Percentiles rank a stretch among this genome's conserved stretches.
Evolutionary conservation across 2,888 invertebrate genomes (phyloP).

Genomic region (Ashinkailepas kermadecensis): DNA sequence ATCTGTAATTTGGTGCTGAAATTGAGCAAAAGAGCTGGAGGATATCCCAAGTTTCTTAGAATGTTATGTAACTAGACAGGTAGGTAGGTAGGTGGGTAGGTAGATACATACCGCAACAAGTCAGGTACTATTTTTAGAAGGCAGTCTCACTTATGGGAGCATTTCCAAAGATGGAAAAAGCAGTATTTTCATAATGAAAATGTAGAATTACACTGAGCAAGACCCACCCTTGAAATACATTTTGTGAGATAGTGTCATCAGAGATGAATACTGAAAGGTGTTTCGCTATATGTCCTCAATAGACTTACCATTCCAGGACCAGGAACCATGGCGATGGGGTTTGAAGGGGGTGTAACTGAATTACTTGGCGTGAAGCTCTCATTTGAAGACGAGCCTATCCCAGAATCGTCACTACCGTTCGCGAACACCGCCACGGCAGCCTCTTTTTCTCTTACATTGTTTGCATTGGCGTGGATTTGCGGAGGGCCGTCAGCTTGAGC

Average conservation of each 20-base stretch:
- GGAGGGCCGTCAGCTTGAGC: conserved; percentile 9
- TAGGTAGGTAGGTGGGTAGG: too few species aligned
- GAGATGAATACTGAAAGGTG: too few species aligned
- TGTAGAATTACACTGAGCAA: not conserved
- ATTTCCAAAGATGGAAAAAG: not conserved
- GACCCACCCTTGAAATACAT: too few species aligned
- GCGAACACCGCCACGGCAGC: not conserved
- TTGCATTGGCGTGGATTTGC: conserved; percentile 13
- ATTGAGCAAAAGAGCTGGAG: too few species aligned
- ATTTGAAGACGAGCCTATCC: conserved; percentile 2
- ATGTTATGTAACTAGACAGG: too few species aligned
- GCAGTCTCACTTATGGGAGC: too few species aligned
- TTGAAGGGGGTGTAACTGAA: not conserved
- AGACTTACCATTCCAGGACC: not conserved
- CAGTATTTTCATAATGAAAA: not conserved
- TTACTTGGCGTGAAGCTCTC: conserved; percentile 2
- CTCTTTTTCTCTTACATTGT: conserved; percentile 14
- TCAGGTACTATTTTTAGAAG: too few species aligned
- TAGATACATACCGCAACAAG: too few species aligned
- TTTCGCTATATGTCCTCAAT: not conserved
- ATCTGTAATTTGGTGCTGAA: too few species aligned
- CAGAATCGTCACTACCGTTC: conserved; percentile 12
- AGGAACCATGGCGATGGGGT: not conserved
- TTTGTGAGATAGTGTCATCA: too few species aligned
- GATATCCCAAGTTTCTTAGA: too few species aligned